phyloP scores from a whole-genome alignment of 2,113 vertebrate species.

The Gracilinanus agilis region DNA sequence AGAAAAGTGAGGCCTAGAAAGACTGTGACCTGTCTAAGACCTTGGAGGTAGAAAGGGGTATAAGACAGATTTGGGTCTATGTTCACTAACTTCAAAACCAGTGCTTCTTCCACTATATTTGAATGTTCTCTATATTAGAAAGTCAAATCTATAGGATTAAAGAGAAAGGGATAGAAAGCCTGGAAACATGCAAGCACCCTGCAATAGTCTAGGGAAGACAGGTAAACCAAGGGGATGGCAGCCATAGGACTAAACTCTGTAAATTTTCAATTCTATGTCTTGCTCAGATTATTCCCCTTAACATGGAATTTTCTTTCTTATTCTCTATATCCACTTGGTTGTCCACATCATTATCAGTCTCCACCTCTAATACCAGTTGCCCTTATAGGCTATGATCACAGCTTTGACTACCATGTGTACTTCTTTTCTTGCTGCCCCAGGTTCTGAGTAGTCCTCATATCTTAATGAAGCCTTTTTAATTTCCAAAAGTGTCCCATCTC shows the following conservation, averaged over 20 bases:
- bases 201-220: not conserved
- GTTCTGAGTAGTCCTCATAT: too few relatives aligned
- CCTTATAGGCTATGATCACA: too few relatives aligned
- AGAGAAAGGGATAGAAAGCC: not conserved
- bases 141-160: not conserved
- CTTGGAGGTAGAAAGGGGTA: not conserved
- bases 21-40: not conserved
- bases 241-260: not conserved
- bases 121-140: not conserved
- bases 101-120: not conserved
- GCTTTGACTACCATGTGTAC: too few relatives aligned
- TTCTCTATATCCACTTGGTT: not conserved
- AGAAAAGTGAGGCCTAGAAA: not conserved
- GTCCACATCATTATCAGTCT: too few relatives aligned
- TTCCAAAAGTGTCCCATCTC: not conserved
- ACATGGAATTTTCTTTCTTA: not conserved
- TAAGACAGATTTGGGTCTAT: not conserved
- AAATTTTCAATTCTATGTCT: not conserved
- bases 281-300: not conserved
- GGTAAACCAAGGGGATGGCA: not conserved
- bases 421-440: too few relatives aligned
- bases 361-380: too few relatives aligned
- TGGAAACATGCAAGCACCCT: not conserved
- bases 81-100: not conserved
- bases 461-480: not conserved